Conservation (phyloP, 1,140 invertebrate species). For the Propsilocerus akamusi region DNA sequence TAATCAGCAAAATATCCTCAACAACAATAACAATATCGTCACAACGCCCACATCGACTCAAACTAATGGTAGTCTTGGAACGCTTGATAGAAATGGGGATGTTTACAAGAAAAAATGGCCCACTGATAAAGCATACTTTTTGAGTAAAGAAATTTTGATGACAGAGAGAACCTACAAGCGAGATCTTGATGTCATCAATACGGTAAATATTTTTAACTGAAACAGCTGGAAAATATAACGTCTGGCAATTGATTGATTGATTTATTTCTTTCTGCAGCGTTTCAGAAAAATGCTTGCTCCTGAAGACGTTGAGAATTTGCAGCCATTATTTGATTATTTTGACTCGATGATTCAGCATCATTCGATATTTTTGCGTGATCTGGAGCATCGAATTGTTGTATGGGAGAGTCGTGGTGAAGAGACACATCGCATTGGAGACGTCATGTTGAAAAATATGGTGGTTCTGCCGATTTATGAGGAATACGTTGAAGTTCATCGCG, state of each 20-base stretch:
- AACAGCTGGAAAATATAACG: constrained; percentile 8
- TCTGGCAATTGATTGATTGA: constrained; percentile 3
- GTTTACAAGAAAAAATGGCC: constrained; percentile 35
- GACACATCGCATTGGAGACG: constrained; percentile 41
- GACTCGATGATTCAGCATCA: constrained; percentile 38
- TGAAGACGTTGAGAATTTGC: constrained; percentile 21
- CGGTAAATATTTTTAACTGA: constrained; percentile 32
- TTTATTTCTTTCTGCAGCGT: constrained; percentile 27
- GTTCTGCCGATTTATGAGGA: constrained; percentile 50
- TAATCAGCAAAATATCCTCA: constrained; percentile 11
- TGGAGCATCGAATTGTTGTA: constrained; percentile 29
- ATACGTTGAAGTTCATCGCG: constrained; percentile 58
- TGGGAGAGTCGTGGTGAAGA: constrained; percentile 29
- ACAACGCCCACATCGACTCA: constrained; percentile 15
- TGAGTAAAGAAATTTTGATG: constrained; percentile 88
- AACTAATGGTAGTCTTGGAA: constrained; percentile 13
- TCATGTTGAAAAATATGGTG: constrained; percentile 41
- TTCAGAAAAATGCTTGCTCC: constrained; percentile 39
- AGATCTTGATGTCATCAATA: constrained; percentile 79
- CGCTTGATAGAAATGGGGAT: neutral
- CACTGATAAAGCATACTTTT: constrained; percentile 72
- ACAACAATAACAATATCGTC: constrained; percentile 9
- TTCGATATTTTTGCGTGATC: constrained; percentile 30
- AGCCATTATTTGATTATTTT: constrained; percentile 25
- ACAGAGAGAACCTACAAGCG: constrained; percentile 91